A percentile compares a stretch with the other conserved stretches of the same genome.
phyloP scores from a whole-genome alignment of 2,888 invertebrate genomes.

The Catocala sponsa region DNA sequence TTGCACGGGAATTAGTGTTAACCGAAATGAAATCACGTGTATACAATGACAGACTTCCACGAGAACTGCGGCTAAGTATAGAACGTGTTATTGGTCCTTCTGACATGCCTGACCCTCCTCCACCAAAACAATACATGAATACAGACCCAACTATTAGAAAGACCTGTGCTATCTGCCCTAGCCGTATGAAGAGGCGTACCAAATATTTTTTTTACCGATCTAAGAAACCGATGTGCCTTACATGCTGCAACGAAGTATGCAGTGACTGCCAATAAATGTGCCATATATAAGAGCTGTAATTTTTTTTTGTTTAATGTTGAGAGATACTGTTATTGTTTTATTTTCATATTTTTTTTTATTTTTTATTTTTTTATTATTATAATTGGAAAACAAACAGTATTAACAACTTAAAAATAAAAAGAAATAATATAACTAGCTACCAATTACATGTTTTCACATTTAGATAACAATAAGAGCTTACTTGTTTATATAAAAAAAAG shows the following conservation, averaged over 20 bases:
- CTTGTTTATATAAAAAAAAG: no score
- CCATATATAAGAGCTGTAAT: not conserved
- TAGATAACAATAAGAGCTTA: no score
- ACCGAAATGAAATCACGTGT: not conserved
- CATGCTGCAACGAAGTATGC: not conserved
- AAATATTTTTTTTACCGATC: not conserved
- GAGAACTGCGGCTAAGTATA: constrained; percentile 1
- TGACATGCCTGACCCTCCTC: not conserved
- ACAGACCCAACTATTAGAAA: not conserved
- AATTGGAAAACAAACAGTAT: no score
- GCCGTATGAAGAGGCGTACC: not conserved
- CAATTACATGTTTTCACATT: no score
- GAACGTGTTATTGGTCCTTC: not conserved
- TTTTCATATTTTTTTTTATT: no score
- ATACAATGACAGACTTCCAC: not conserved
- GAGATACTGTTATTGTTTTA: not conserved
- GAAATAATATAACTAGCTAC: no score
- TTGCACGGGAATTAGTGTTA: no score
- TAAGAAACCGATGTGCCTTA: not conserved
- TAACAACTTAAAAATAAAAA: no score
- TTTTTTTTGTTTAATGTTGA: not conserved
- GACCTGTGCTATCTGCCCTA: constrained; percentile 1
- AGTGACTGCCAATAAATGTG: not conserved
- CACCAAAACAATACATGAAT: not conserved
- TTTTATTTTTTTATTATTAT: no score